phyloP scores from a whole-genome alignment of 92 coral and sea anemone species.

The Epizoanthus rinbou region DNA sequence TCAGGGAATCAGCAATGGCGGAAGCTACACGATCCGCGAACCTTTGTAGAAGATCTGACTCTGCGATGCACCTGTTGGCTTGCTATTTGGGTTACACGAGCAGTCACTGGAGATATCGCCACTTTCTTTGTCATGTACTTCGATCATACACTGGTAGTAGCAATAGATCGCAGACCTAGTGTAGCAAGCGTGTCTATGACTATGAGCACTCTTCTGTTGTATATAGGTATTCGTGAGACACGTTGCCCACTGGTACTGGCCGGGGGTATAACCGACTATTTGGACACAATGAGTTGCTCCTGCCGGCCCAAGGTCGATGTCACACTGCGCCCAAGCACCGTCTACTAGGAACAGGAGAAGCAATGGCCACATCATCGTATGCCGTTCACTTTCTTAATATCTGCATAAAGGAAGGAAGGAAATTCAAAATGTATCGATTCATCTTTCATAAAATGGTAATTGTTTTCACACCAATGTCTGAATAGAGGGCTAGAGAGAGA shows the following conservation, averaged over 20 bases:
- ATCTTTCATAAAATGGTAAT: no score
- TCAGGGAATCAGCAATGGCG: conserved; percentile 42
- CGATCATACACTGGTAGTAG: conserved; percentile 80
- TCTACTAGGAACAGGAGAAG: conserved; percentile 30
- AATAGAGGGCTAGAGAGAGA: no score
- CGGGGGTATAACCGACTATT: neutral
- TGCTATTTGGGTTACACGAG: conserved; percentile 42
- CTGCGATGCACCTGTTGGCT: conserved; percentile 33
- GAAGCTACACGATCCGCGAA: conserved; percentile 58
- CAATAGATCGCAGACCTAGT: conserved; percentile 57
- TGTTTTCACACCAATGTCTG: no score
- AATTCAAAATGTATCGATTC: no score
- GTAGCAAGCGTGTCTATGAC: no score
- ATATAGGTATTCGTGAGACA: conserved; percentile 66
- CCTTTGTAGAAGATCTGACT: conserved; percentile 49
- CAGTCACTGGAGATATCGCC: conserved; percentile 64
- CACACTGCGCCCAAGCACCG: conserved; percentile 30
- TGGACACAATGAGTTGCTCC: conserved; percentile 50
- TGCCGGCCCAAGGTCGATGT: conserved; percentile 46
- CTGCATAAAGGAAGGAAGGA: neutral
- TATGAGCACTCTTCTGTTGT: conserved; percentile 51
- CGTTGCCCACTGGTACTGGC: conserved; percentile 73
- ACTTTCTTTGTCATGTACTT: conserved; percentile 44
- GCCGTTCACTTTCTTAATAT: neutral
- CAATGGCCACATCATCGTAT: neutral